A percentile compares a stretch with the other conserved stretches of the same genome.
Conservation (phyloP, 2,113 vertebrate genomes). For the Microtus pennsylvanicus region DNA sequence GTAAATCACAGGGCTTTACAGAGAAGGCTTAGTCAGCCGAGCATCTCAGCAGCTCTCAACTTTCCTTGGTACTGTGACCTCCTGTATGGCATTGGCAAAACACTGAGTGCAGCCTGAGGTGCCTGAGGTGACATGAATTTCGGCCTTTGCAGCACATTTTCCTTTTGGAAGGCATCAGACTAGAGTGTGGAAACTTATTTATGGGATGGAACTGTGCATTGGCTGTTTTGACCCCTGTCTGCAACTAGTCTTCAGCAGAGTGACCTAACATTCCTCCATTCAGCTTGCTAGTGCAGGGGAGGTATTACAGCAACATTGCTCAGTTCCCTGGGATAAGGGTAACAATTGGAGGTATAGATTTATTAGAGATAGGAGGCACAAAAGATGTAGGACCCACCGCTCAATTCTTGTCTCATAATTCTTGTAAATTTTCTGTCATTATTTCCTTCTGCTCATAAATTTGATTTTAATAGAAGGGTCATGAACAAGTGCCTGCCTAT, state of each 20-base stretch:
- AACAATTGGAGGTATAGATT: constrained; percentile 47
- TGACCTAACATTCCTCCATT: constrained; percentile 15
- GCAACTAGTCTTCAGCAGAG: constrained; percentile 30
- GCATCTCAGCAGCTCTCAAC: not conserved
- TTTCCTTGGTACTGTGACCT: not conserved
- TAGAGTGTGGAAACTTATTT: not conserved
- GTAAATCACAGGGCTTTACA: not conserved
- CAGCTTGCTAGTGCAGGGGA: constrained; percentile 19
- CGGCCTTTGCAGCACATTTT: not conserved
- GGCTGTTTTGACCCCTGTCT: not conserved
- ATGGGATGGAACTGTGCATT: not conserved
- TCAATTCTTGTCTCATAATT: constrained; percentile 43
- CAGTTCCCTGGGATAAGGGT: constrained; percentile 16
- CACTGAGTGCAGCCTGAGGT: not conserved
- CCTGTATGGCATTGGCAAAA: not conserved
- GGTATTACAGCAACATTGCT: not conserved
- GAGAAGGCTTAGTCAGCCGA: not conserved
- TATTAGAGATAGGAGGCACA: constrained; percentile 35
- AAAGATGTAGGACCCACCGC: not conserved
- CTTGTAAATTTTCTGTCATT: constrained; percentile 65
- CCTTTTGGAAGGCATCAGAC: not conserved
- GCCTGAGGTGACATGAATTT: not conserved
- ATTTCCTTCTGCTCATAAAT: constrained; percentile 64
- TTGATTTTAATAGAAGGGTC: constrained; percentile 58
- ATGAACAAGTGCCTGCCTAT: constrained; percentile 35